Percentiles rank a stretch among this genome's conserved stretches.
Conservation (phyloP, 2,113 vertebrate genomes). For the Cisticola juncidis region DNA sequence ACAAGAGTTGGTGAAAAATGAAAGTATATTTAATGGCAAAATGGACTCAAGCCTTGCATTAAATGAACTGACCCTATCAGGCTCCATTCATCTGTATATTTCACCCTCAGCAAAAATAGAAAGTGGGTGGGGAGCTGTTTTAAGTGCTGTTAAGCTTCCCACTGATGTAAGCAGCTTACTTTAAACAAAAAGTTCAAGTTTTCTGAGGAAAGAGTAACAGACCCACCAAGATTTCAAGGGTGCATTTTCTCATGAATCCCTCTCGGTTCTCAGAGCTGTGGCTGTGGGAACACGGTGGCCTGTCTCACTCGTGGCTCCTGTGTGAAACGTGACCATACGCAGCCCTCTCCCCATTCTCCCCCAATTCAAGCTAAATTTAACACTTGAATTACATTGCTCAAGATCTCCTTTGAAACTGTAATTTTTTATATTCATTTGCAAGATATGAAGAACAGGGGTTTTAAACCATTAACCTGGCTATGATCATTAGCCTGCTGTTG, state of each 20-base stretch:
- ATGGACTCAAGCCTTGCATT: background rate
- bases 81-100: background rate
- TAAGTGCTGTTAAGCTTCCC: background rate
- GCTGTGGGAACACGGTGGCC: background rate
- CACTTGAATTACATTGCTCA: background rate
- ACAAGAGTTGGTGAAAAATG: background rate
- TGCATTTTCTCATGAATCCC: background rate
- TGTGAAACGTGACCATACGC: background rate
- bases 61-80: background rate
- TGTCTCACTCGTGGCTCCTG: background rate
- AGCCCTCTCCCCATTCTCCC: background rate
- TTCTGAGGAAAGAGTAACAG: slow-evolving; percentile 1
- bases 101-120: background rate
- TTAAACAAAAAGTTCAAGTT: slow-evolving; percentile 33
- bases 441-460: background rate
- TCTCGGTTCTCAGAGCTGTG: accelerated
- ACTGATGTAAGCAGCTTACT: background rate
- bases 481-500: background rate
- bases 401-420: background rate
- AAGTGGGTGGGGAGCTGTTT: background rate
- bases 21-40: background rate
- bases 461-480: background rate
- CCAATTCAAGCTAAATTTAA: background rate
- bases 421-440: background rate
- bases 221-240: background rate